phyloP scores from a whole-genome alignment of 2,888 invertebrate species.

The Dryomyza anilis region DNA sequence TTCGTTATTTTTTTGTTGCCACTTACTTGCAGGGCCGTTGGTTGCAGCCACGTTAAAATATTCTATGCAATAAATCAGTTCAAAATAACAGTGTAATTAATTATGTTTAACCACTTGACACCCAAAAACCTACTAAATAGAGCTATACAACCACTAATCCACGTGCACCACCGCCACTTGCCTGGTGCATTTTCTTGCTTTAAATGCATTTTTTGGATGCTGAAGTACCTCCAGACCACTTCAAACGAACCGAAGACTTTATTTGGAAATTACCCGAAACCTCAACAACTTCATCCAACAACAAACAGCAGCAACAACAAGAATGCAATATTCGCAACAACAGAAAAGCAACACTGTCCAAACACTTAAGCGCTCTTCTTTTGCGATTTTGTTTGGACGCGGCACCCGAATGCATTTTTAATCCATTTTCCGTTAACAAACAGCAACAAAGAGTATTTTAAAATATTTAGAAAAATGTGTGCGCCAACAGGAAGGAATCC shows the following conservation, averaged over 20 bases:
- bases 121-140: not conserved
- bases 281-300: slow-evolving; percentile 10
- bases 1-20: no score
- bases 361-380: not conserved
- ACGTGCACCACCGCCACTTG: no score
- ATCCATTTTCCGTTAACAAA: slow-evolving; percentile 9
- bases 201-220: slow-evolving; percentile 1
- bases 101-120: slow-evolving; percentile 10
- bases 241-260: not conserved
- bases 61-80: slow-evolving; percentile 13
- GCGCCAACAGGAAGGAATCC: not conserved
- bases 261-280: slow-evolving; percentile 10
- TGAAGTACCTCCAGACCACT: slow-evolving; percentile 7
- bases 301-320: not conserved
- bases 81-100: slow-evolving; percentile 13
- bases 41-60: slow-evolving; percentile 2
- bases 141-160: not conserved
- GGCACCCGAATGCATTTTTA: slow-evolving; percentile 11
- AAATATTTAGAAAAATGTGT: slow-evolving; percentile 7
- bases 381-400: not conserved
- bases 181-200: not conserved
- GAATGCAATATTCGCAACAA: not conserved
- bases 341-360: not conserved
- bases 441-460: not conserved
- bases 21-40: no score